Evolutionary conservation across 2,113 vertebrate genomes (phyloP), one percentile per base, ranked within the genome.

Genomic region (Dicerorhinus sumatrensis): DNA sequence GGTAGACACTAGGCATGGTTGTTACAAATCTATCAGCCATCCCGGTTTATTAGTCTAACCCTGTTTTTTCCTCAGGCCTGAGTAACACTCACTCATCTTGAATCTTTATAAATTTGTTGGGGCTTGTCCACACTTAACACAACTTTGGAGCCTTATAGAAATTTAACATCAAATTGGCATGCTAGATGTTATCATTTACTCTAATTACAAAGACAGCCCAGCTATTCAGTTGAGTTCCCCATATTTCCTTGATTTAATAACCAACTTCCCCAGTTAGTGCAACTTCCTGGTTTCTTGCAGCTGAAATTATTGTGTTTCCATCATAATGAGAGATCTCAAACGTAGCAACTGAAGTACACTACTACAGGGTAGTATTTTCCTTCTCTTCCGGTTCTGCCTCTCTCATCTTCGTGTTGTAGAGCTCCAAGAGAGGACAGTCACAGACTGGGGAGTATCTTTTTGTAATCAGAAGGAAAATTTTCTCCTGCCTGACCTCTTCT

Each of bases 241-340:
- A 48, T 73, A 86, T 89, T 98, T 98, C 96, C 97, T 96, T 86
- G 73, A 96, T 91, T 93, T 97, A 98, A 98, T 95, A 96, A 96
- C 93, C 85, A 89, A 88, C 89, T 98, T 97, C 91, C 95, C 93
- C 33, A 86, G 95, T 97, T 97, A 94, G 48, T 97, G 93, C 39
- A 93, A 77, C 83, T 98, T 98, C 95, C 95, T 98, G 95, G 79
- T 89, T 96, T 91, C 89, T 62, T 77, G 46, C 85, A 97, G 85
- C 86, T 96, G 92, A 95, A 94, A 94, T 96, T 91, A 93, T 85
- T 95, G 73, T 96, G 91, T 95, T 93, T 97, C 48, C 67, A 89
- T 91, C 51, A 51, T 94, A 97, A 85, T 33, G n/a, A 95, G 77
- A 67, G 18, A 46, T 85, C 87, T 87, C 56, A 51, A 65, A 70